Conservation (phyloP, 2,113 vertebrate genomes). For the Harpagus bidentatus region DNA sequence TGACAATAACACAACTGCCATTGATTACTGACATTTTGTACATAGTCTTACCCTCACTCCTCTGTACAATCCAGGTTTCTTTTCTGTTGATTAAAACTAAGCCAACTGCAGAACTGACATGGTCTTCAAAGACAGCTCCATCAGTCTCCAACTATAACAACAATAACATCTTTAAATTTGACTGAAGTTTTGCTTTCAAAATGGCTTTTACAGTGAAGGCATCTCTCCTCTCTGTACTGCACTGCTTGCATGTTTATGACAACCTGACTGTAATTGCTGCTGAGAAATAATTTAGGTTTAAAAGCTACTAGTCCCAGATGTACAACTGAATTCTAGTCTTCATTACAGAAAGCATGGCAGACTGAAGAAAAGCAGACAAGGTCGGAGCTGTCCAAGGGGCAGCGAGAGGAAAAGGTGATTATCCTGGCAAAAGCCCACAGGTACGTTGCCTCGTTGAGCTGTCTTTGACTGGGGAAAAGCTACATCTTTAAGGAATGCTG, state of each 20-base stretch:
- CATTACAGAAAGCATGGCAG: background rate
- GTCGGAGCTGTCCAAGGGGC: background rate
- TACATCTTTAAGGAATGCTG: constrained; percentile 6
- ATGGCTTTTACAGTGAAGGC: background rate
- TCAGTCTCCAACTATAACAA: background rate
- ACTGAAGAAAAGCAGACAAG: background rate
- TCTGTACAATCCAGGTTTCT: background rate
- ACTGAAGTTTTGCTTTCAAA: constrained; percentile 21
- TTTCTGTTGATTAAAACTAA: constrained; percentile 1
- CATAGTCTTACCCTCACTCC: background rate
- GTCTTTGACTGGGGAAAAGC: background rate
- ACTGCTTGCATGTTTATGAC: constrained; percentile 23
- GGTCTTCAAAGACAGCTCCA: background rate
- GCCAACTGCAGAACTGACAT: background rate
- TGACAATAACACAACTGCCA: background rate
- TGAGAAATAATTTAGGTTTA: constrained; percentile 43
- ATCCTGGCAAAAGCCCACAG: constrained; percentile 27
- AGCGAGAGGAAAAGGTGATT: constrained; percentile 39
- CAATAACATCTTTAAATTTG: constrained; percentile 1
- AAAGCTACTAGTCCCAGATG: constrained; percentile 41
- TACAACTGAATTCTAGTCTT: constrained; percentile 46
- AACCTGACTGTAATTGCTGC: background rate
- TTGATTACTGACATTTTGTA: background rate
- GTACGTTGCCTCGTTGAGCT: background rate
- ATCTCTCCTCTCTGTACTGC: background rate